Base-by-base conservation (phyloP, 1,140 invertebrate genomes). In the Eufriesea mexicana region DNA sequence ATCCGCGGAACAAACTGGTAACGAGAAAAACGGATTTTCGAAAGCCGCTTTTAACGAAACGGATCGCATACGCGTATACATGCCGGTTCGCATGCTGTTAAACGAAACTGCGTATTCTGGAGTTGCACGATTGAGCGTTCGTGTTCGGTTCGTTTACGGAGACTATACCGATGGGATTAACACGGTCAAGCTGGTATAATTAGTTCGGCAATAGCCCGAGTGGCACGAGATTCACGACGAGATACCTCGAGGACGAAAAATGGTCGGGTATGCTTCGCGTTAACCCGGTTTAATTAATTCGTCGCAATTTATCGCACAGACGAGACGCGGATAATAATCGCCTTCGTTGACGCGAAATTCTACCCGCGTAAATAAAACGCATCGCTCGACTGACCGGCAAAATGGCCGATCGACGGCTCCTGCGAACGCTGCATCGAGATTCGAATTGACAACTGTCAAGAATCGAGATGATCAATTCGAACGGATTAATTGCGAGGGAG, bases 41-140 rank as follows among this genome's bases (percentile, higher is more conserved):
- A 68, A 55, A 68, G 51, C 62, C 62, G n/a, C 18, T 23, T 67
- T 23, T 57, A 45, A 68, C 25, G 75, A 42, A 12, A 45, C 28
- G 47, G n/a, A 77, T 77, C 45, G 49, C 62, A 47, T 20, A 45
- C 51, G 42, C 4, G 35, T 35, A 1, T 35, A 35, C 35, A 4
- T 35, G 4, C 35, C 35, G 35, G 1, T 35, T 35, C 35, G 35
- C 35, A 4, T 35, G 47, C 75, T 18, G 23, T 78, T 57, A 68
- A 67, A 68, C 62, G 62, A 57, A 68, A 78, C 51, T 68, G 75
- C 51, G 16, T 18, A 42, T 45, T 42, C 49, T 55, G 6, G 2
- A 25, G 18, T 23, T 47, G 9, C 49, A 62, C 25, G 6, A 16
- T 49, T 0, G 35, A 14, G 75, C 47, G 45, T 77, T 28, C 23